Conservation (phyloP, 2,113 vertebrate species). For the Prunella himalayana region DNA sequence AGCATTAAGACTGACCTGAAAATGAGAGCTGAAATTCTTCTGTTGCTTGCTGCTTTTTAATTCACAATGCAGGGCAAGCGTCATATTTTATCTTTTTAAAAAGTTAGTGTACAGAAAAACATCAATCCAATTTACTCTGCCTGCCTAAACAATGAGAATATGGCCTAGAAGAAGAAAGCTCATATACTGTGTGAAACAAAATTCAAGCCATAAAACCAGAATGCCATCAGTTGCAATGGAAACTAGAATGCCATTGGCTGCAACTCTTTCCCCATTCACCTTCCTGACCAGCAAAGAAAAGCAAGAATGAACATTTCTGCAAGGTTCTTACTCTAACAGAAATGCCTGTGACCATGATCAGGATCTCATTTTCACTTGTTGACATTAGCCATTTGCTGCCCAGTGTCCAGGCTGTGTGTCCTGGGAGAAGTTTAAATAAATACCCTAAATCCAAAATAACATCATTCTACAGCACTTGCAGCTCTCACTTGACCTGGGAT, state of each 20-base stretch:
- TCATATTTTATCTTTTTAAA: not conserved
- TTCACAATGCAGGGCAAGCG: not conserved
- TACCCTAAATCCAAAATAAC: not conserved
- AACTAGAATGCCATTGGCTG: not conserved
- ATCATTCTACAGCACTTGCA: not conserved
- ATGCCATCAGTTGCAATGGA: not conserved
- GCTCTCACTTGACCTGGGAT: not conserved
- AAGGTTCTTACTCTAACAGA: not conserved
- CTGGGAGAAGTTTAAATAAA: not conserved
- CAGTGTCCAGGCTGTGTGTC: not conserved
- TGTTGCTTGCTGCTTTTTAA: not conserved
- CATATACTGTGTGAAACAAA: not conserved
- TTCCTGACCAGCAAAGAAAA: not conserved
- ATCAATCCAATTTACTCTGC: not conserved
- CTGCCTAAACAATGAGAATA: not conserved
- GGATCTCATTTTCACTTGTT: not conserved
- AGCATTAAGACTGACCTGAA: not conserved
- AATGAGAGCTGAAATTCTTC: not conserved
- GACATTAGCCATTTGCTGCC: not conserved
- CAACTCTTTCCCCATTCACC: not conserved
- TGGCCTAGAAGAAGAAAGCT: not conserved
- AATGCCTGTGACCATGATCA: not conserved
- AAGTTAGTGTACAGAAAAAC: not conserved
- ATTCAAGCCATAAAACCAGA: not conserved
- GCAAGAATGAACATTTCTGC: not conserved